Evolutionary conservation across 1,140 invertebrate genomes (phyloP).

Genomic region (honey bee (Apis mellifera)): DNA sequence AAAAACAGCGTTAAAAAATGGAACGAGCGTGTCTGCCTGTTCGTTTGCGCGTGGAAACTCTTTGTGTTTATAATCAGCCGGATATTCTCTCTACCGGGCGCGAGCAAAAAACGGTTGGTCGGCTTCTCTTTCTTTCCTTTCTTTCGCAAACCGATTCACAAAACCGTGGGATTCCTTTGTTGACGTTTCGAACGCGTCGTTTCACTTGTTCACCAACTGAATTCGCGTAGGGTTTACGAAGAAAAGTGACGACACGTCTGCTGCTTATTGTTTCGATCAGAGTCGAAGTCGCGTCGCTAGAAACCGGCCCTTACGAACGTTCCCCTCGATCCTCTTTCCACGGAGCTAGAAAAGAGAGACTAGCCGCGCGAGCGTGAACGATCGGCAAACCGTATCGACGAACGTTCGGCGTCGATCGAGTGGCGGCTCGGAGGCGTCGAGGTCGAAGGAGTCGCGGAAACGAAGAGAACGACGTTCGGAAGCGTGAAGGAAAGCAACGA

Average conservation of each 20-base stretch:
- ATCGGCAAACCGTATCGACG: slow-evolving; percentile 17
- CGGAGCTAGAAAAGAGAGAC: neutral
- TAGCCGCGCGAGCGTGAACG: neutral
- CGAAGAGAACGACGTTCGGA: neutral
- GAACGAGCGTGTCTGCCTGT: neutral
- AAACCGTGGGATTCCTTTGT: neutral
- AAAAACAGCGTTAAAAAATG: neutral
- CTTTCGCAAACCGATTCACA: neutral
- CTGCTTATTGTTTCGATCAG: neutral
- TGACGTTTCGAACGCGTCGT: neutral
- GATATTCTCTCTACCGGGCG: neutral
- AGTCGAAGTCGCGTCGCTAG: neutral
- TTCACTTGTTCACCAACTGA: neutral
- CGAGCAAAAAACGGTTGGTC: neutral
- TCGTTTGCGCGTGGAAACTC: neutral
- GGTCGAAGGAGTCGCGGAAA: slow-evolving; percentile 42
- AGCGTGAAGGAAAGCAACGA: neutral
- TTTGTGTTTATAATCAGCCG: neutral
- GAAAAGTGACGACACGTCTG: too few species aligned
- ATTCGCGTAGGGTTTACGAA: neutral
- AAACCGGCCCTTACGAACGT: slow-evolving; percentile 16
- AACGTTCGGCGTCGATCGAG: slow-evolving; percentile 13
- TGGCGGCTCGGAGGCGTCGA: slow-evolving; percentile 2
- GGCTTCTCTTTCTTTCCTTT: neutral
- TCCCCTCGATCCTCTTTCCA: neutral